These are phyloP conservation scores for Rissa tridactyla DNA, from an alignment of 2,113 vertebrate genomes.

Conservation along the genomic window DNA sequence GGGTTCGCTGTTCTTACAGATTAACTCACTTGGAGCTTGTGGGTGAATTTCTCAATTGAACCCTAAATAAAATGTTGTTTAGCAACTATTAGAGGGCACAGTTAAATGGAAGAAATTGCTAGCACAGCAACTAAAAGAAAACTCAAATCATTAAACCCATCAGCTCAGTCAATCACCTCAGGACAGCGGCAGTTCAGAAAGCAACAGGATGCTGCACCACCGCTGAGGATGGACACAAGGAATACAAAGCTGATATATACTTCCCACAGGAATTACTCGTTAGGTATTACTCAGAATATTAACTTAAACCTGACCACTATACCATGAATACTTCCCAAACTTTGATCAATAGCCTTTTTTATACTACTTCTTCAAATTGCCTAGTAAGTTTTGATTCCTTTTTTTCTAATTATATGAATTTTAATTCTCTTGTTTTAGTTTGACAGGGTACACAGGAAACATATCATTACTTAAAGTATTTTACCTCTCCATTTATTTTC, in stretches of 20 bases:
- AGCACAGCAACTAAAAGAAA: neutral
- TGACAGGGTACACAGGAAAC: neutral
- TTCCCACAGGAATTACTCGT: neutral
- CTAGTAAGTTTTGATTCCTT: neutral
- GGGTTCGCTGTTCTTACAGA: neutral
- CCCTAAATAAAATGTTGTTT: neutral
- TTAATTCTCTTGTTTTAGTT: neutral
- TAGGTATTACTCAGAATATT: neutral
- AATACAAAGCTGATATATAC: neutral
- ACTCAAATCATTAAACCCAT: neutral
- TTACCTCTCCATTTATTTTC: neutral
- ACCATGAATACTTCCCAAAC: neutral
- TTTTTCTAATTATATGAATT: neutral
- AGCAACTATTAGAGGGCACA: neutral
- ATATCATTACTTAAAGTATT: neutral
- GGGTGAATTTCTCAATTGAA: neutral
- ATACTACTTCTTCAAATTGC: neutral
- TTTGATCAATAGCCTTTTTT: neutral
- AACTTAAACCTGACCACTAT: neutral
- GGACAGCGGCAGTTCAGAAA: neutral
- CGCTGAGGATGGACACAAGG: neutral
- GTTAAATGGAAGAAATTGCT: neutral
- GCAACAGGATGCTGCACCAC: neutral
- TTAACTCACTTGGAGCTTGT: neutral
- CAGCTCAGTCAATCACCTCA: neutral